These are phyloP conservation scores for Xenotilapia leptura DNA, from an alignment of 2,113 vertebrate genomes.

Conservation along the genomic window DNA sequence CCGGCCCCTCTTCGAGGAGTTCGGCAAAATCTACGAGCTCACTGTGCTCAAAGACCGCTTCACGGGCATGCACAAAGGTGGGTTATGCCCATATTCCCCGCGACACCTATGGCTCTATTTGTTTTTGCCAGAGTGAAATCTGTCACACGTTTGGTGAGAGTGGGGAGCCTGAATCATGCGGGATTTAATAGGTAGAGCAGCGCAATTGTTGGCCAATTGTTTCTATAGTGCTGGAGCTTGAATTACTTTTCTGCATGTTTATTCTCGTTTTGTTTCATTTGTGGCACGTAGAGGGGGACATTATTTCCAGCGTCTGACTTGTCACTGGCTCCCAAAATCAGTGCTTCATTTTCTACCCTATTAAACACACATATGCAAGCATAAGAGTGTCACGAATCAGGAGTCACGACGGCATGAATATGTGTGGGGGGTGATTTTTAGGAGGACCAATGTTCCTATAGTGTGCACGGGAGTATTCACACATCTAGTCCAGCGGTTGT, in stretches of 20 bases:
- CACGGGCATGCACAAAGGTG: conserved; percentile 99
- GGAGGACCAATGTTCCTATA: conserved; percentile 1
- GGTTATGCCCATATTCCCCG: not conserved
- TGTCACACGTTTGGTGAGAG: not conserved
- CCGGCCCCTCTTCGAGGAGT: conserved; percentile 99
- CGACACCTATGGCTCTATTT: conserved; percentile 5
- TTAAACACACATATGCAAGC: conserved; percentile 3
- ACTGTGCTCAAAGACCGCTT: conserved; percentile 99
- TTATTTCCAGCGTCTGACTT: not conserved
- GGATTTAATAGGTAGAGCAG: not conserved
- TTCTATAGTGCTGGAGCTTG: not conserved
- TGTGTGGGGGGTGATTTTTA: conserved; percentile 23
- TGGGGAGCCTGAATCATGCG: not conserved
- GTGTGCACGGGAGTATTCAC: conserved; percentile 24
- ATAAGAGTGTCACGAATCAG: conserved; percentile 40
- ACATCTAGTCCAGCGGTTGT: conserved; percentile 27
- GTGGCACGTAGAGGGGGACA: not conserved
- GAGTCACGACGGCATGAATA: conserved; percentile 53
- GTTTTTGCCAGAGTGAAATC: not conserved
- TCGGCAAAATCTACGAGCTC: conserved; percentile 99
- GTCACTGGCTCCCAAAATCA: not conserved
- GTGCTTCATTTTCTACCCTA: not conserved
- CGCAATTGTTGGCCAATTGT: not conserved
- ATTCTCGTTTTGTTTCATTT: not conserved
- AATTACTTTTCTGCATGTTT: not conserved